Conservation (phyloP, 2,888 invertebrate species). For the Pyrocoelia pectoralis region DNA sequence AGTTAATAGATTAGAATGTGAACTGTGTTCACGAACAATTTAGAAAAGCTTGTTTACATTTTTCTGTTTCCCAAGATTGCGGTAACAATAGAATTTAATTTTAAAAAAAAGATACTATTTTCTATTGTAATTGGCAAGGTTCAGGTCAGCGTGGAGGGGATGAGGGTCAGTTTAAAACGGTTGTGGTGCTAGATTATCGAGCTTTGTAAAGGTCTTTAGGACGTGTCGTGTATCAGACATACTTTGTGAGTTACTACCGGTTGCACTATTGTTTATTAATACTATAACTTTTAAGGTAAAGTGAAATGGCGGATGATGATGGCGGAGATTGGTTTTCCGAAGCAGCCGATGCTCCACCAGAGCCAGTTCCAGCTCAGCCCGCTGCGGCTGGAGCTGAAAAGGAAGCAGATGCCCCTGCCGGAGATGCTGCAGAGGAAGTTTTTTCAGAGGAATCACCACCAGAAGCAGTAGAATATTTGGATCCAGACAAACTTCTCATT, state of each 20-base stretch:
- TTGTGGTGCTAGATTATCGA: conserved; percentile 50
- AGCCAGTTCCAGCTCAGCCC: conserved; percentile 39
- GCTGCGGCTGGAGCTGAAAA: conserved; percentile 45
- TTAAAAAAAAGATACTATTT: conserved; percentile 40
- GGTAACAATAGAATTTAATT: conserved; percentile 28
- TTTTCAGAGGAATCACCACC: conserved; percentile 47
- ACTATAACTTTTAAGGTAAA: conserved; percentile 10
- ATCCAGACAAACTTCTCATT: conserved; percentile 72
- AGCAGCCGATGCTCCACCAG: conserved; percentile 38
- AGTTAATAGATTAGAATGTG: too few species aligned
- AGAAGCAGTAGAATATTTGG: conserved; percentile 60
- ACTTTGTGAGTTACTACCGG: conserved; percentile 19
- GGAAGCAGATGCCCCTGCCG: conserved; percentile 48
- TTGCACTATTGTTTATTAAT: conserved; percentile 2
- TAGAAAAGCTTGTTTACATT: too few species aligned
- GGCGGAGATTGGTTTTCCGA: conserved; percentile 48
- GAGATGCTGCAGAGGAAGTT: conserved; percentile 58
- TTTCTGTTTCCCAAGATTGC: too few species aligned
- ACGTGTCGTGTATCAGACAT: conserved; percentile 32
- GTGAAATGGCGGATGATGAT: conserved; percentile 47
- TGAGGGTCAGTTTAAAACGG: conserved; percentile 53
- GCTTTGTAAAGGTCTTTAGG: conserved; percentile 45
- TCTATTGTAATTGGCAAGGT: conserved; percentile 53
- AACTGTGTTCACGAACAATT: too few species aligned
- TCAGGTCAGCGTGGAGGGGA: conserved; percentile 49